These are phyloP conservation scores for Ambastaia sidthimunki DNA, from an alignment of 2,797 vertebrate genomes.

Conservation along the genomic window DNA sequence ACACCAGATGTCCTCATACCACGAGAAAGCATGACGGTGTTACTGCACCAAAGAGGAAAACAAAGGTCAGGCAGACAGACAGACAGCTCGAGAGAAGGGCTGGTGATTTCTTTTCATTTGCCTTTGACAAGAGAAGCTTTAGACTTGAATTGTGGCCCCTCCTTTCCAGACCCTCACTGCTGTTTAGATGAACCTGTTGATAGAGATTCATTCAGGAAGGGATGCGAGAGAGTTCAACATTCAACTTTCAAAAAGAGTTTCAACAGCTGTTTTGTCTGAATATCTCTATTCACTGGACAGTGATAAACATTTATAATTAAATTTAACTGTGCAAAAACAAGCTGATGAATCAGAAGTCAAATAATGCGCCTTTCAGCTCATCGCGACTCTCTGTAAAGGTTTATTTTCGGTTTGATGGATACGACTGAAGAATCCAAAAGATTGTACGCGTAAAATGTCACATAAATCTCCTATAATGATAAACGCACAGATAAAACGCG, in stretches of 20 bases:
- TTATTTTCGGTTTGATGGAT: background rate
- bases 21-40: constrained; percentile 75
- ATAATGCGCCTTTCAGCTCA: constrained; percentile 54
- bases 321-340: constrained; percentile 58
- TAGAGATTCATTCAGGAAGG: constrained; percentile 67
- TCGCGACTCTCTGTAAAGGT: background rate
- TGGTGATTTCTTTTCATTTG: constrained; percentile 67
- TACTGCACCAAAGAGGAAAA: constrained; percentile 32
- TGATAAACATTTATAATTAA: constrained; percentile 41
- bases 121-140: constrained; percentile 49
- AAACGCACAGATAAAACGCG: too few species aligned
- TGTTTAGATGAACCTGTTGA: constrained; percentile 66
- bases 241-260: too few species aligned
- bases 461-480: too few species aligned
- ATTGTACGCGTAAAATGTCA: too few species aligned
- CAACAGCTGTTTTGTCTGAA: background rate
- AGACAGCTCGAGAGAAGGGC: background rate
- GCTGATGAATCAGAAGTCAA: too few species aligned
- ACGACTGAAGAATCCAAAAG: background rate
- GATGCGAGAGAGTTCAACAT: constrained; percentile 42
- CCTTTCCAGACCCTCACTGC: constrained; percentile 63
- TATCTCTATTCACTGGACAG: background rate
- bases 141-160: constrained; percentile 73
- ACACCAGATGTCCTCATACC: constrained; percentile 73
- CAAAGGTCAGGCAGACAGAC: constrained; percentile 5